These are phyloP conservation scores for Ptychobarbus kaznakovi DNA, from an alignment of 2,797 vertebrate genomes.

Conservation along the genomic window DNA sequence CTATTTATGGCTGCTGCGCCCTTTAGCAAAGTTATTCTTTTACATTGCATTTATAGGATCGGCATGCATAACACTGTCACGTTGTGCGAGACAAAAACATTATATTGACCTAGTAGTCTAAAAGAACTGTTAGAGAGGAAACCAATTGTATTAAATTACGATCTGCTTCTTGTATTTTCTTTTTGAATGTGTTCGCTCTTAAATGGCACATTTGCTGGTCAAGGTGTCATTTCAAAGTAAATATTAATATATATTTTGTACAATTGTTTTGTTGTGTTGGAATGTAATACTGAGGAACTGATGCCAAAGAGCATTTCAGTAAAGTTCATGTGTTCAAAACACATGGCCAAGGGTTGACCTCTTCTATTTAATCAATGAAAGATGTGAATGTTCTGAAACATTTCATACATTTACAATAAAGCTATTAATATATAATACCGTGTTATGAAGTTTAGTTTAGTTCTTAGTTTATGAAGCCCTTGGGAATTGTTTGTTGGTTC, in stretches of 20 bases:
- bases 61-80: constrained; percentile 23
- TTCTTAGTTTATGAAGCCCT: constrained; percentile 12
- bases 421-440: constrained; percentile 72
- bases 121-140: constrained; percentile 32
- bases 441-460: background rate
- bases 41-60: constrained; percentile 24
- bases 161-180: constrained; percentile 52
- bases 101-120: constrained; percentile 12
- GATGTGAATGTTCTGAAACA: constrained; percentile 82
- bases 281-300: constrained; percentile 74
- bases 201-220: constrained; percentile 86
- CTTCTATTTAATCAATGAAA: constrained; percentile 75
- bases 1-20: constrained; percentile 44
- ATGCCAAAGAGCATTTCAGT: constrained; percentile 93
- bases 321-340: constrained; percentile 85
- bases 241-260: constrained; percentile 95
- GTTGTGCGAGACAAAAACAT: background rate
- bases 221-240: constrained; percentile 83
- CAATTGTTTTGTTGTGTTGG: constrained; percentile 85
- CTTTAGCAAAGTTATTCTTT: constrained; percentile 29
- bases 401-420: constrained; percentile 84
- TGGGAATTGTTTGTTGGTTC: constrained; percentile 3
- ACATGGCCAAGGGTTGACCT: constrained; percentile 74
- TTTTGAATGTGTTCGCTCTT: constrained; percentile 69
- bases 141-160: constrained; percentile 49